A percentile compares a stretch with the other conserved stretches of the same genome.
Conservation (phyloP, 2,888 invertebrate genomes). For the Lasioglossum villosulum region DNA sequence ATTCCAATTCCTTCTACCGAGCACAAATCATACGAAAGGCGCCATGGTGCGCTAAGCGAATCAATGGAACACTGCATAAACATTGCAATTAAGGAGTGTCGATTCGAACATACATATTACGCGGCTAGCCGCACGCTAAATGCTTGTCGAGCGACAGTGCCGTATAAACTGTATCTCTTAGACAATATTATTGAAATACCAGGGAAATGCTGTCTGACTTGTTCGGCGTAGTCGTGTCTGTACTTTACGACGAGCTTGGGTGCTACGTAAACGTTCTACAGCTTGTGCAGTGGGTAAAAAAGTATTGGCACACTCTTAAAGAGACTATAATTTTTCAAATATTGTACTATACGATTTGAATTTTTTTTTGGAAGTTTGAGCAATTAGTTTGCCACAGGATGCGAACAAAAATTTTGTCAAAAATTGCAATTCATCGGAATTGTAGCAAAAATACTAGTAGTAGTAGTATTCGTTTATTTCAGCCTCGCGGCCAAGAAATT, state of each 20-base stretch:
- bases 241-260: background rate
- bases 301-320: too few relatives aligned
- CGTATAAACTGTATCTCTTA: background rate
- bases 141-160: background rate
- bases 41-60: background rate
- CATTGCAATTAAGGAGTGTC: slow-evolving; percentile 6
- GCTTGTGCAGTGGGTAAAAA: too few relatives aligned
- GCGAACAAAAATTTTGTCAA: too few relatives aligned
- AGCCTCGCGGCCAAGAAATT: too few relatives aligned
- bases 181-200: background rate
- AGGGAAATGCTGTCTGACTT: background rate
- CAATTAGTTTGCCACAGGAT: too few relatives aligned
- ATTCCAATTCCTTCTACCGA: background rate
- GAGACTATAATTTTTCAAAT: too few relatives aligned
- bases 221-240: background rate
- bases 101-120: background rate
- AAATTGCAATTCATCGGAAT: too few relatives aligned
- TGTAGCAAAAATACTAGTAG: too few relatives aligned
- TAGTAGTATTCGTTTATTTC: too few relatives aligned
- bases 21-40: background rate
- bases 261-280: background rate
- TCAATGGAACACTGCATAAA: background rate
- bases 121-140: background rate
- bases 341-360: too few relatives aligned
- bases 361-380: too few relatives aligned